Percentiles rank a stretch among this genome's conserved stretches.
Evolutionary conservation across 2,113 vertebrate species (phyloP).

Genomic region (Dipodomys ordii): DNA sequence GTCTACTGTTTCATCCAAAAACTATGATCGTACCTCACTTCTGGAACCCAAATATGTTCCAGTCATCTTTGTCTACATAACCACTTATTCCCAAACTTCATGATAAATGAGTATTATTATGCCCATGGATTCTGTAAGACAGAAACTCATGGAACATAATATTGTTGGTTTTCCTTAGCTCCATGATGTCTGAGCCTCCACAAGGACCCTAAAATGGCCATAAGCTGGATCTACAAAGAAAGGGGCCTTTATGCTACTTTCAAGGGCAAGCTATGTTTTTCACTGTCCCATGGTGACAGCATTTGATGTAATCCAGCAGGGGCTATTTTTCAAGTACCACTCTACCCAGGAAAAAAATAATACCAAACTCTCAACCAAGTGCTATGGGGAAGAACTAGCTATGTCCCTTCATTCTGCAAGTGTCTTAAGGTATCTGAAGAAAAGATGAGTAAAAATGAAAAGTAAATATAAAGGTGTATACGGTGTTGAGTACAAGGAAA

Average conservation of each 20-base stretch:
- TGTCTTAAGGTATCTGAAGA: too few species aligned
- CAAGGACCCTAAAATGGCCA: neutral
- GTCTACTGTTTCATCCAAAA: neutral
- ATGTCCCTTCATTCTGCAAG: too few species aligned
- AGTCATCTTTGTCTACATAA: neutral
- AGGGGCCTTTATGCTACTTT: too few species aligned
- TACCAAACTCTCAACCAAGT: neutral
- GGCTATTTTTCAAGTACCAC: slow-evolving; percentile 93
- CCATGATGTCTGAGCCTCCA: neutral
- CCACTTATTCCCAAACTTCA: neutral
- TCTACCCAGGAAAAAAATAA: slow-evolving; percentile 84
- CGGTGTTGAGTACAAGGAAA: too few species aligned
- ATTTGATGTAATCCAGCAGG: slow-evolving; percentile 97
- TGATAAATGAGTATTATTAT: neutral
- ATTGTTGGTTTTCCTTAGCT: neutral
- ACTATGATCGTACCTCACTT: neutral
- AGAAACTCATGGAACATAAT: slow-evolving; percentile 10
- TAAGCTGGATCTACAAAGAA: neutral
- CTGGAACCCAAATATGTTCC: neutral
- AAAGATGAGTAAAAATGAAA: too few species aligned
- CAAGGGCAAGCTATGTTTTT: slow-evolving; percentile 97
- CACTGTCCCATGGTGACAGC: slow-evolving; percentile 96
- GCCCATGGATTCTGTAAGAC: neutral
- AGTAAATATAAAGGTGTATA: neutral
- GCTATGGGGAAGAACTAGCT: neutral